Percentiles rank a stretch among this genome's conserved stretches.
Evolutionary conservation across 2,888 invertebrate genomes (phyloP).

Genomic region (Eumerus sabulonum): DNA sequence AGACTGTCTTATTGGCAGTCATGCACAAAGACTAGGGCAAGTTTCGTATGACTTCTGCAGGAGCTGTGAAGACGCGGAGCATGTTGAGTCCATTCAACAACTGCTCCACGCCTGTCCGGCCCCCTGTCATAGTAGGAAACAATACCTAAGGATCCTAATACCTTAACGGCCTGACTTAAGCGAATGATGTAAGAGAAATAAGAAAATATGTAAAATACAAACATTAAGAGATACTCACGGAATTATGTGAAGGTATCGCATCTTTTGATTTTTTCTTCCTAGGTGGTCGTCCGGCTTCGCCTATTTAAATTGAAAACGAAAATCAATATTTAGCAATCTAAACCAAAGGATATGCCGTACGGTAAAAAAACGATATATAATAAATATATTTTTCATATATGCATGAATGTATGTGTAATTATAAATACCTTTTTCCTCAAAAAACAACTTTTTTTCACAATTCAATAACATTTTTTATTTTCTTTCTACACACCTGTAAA

Average conservation of each 20-base stretch:
- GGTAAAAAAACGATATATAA: not conserved
- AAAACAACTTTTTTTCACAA: conserved; percentile 64
- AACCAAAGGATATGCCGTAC: conserved; percentile 5
- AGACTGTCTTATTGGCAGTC: no score
- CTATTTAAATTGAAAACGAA: conserved; percentile 62
- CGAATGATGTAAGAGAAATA: conserved; percentile 23
- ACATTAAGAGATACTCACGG: conserved; percentile 63
- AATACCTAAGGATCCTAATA: not conserved
- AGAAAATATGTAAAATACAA: not conserved
- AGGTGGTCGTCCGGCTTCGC: conserved; percentile 77
- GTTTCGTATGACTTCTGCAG: no score
- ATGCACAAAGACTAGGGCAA: no score
- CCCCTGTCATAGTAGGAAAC: no score
- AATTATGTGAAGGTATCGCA: conserved; percentile 70
- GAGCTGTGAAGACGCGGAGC: no score
- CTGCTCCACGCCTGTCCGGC: no score
- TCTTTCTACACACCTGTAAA: conserved; percentile 50
- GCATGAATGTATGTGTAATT: conserved; percentile 7
- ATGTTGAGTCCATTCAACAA: no score
- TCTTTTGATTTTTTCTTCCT: conserved; percentile 78
- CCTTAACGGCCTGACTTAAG: conserved; percentile 1
- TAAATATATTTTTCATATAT: not conserved
- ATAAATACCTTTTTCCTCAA: conserved; percentile 63
- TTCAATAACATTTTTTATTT: conserved; percentile 65
- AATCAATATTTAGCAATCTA: conserved; percentile 3